Conservation (phyloP, 2,888 invertebrate species). For the Philhelius pedissequus region DNA sequence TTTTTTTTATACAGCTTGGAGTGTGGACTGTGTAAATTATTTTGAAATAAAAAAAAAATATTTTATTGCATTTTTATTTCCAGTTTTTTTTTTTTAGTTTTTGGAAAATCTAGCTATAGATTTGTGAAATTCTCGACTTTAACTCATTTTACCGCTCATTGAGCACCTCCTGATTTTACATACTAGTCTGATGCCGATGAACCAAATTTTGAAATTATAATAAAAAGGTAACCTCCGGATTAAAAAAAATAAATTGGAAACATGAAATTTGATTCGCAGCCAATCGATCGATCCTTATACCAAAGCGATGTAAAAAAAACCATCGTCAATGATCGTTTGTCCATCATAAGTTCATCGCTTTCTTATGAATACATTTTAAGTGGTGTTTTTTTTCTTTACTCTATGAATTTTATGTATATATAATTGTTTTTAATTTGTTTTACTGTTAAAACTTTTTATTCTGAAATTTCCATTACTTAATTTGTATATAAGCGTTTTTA, state of each 20-base stretch:
- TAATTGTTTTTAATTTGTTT: conserved; percentile 7
- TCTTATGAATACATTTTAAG: conserved; percentile 3
- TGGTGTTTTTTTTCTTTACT: conserved; percentile 11
- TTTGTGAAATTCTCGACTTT: too few relatives aligned
- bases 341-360: conserved; percentile 1
- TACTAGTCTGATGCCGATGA: too few relatives aligned
- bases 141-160: too few relatives aligned
- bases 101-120: too few relatives aligned
- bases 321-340: background rate
- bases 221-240: background rate
- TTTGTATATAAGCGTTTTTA: conserved; percentile 65
- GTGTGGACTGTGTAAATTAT: too few relatives aligned
- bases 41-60: too few relatives aligned
- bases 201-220: too few relatives aligned
- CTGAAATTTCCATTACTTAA: conserved; percentile 56
- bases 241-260: background rate
- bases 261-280: background rate
- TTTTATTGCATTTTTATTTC: too few relatives aligned
- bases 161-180: too few relatives aligned
- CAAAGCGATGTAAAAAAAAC: background rate
- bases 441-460: conserved; percentile 39
- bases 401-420: background rate
- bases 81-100: too few relatives aligned
- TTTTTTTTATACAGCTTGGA: too few relatives aligned
- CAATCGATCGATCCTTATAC: background rate